phyloP scores from a whole-genome alignment of 2,888 invertebrate genomes.

The Petrophora chlorosata region DNA sequence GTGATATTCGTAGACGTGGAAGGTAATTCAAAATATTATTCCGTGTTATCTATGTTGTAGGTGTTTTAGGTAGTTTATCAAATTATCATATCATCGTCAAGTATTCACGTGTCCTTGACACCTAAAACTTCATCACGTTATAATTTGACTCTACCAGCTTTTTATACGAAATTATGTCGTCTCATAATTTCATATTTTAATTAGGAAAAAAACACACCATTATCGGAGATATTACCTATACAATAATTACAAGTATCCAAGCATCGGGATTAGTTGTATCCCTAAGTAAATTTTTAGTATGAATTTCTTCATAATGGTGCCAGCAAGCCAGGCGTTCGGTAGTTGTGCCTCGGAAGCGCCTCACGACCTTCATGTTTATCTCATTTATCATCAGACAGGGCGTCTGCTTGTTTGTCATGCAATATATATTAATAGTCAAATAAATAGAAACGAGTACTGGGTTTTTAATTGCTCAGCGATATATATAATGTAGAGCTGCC shows the following conservation, averaged over 20 bases:
- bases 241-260: background rate
- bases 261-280: background rate
- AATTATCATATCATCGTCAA: conserved; percentile 12
- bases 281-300: background rate
- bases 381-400: conserved; percentile 25
- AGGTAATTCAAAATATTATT: background rate
- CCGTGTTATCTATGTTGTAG: conserved; percentile 19
- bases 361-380: conserved; percentile 26
- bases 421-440: conserved; percentile 20
- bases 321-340: conserved; percentile 3
- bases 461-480: conserved; percentile 2
- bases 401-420: conserved; percentile 26
- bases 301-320: conserved; percentile 3
- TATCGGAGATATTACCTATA: no score
- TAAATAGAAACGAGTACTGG: conserved; percentile 18
- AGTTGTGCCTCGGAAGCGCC: conserved; percentile 26
- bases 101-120: conserved; percentile 21
- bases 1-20: conserved; percentile 1
- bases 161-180: background rate
- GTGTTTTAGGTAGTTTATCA: conserved; percentile 11
- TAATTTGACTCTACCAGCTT: background rate
- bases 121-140: conserved; percentile 11
- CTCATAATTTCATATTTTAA: no score
- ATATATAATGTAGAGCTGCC: conserved; percentile 6
- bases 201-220: background rate